Percentiles rank a stretch among this genome's conserved stretches.
phyloP scores from a whole-genome alignment of 1,140 invertebrate genomes.

The Plectrocnemia conspersa region DNA sequence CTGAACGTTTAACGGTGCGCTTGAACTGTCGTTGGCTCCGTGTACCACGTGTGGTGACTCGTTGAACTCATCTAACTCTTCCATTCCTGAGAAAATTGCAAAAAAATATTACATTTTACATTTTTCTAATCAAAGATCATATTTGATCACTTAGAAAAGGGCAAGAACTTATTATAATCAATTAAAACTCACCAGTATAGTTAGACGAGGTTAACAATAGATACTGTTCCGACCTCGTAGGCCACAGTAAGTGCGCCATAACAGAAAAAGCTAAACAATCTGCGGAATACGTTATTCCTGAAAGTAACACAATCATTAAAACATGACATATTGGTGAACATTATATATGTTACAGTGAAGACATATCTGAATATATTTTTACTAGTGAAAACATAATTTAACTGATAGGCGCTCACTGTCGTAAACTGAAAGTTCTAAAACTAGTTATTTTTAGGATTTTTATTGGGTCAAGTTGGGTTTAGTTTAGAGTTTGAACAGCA shows the following conservation, averaged over 20 bases:
- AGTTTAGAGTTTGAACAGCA: too few species aligned
- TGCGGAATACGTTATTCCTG: constrained; percentile 90
- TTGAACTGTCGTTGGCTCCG: constrained; percentile 47
- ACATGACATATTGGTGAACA: too few species aligned
- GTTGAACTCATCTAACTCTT: constrained; percentile 87
- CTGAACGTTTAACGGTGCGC: constrained; percentile 11
- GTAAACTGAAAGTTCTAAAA: too few species aligned
- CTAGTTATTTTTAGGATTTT: too few species aligned
- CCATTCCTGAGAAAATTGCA: constrained; percentile 55
- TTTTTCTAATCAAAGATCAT: constrained; percentile 8
- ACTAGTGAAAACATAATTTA: too few species aligned
- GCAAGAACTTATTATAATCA: constrained; percentile 1
- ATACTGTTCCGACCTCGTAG: constrained; percentile 85
- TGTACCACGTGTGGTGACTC: constrained; percentile 85
- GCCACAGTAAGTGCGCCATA: constrained; percentile 91
- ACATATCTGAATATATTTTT: too few species aligned
- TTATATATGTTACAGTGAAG: too few species aligned
- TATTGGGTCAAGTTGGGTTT: too few species aligned
- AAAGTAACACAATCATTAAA: too few species aligned
- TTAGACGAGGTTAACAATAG: constrained; percentile 70
- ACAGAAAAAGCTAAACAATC: constrained; percentile 92
- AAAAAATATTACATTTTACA: constrained; percentile 6
- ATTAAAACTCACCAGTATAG: constrained; percentile 49
- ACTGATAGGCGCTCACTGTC: too few species aligned
- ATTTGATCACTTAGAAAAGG: too few species aligned